Conservation (phyloP, 2,888 invertebrate species). For the Agrypnus murinus region DNA sequence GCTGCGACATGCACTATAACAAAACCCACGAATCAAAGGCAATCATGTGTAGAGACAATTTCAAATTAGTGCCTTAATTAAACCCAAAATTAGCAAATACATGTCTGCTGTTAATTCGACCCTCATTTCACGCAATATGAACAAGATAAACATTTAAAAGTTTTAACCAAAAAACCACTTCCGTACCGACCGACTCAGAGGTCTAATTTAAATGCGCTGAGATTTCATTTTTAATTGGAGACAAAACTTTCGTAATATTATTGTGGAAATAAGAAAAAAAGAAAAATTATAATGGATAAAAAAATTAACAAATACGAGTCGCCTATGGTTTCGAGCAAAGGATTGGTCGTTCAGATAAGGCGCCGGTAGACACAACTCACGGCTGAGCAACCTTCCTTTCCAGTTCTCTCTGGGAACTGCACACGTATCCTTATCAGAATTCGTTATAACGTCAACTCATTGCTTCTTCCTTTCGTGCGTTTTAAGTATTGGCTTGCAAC, state of each 20-base stretch:
- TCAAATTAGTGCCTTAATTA: slow-evolving; percentile 18
- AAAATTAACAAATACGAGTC: slow-evolving; percentile 40
- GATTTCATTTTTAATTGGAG: neutral
- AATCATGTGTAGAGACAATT: slow-evolving; percentile 12
- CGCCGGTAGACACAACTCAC: slow-evolving; percentile 49
- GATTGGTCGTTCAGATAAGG: slow-evolving; percentile 52
- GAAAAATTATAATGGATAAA: neutral
- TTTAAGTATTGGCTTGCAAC: neutral
- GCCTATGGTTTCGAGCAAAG: slow-evolving; percentile 43
- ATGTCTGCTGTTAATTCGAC: slow-evolving; percentile 1
- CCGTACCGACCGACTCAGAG: neutral
- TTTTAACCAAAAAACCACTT: neutral
- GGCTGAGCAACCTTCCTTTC: slow-evolving; percentile 50
- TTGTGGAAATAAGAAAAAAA: neutral
- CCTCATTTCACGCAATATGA: slow-evolving; percentile 6
- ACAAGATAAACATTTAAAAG: neutral
- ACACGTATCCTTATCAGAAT: slow-evolving; percentile 45
- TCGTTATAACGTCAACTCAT: slow-evolving; percentile 41
- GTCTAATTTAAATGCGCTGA: neutral
- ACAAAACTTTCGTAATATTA: neutral
- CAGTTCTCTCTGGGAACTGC: slow-evolving; percentile 47
- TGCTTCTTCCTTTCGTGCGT: slow-evolving; percentile 31
- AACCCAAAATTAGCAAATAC: slow-evolving; percentile 15
- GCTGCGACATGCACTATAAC: too few species aligned
- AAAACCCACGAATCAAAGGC: too few species aligned